Percentiles rank a stretch among this genome's conserved stretches.
Evolutionary conservation across 2,113 vertebrate genomes (phyloP).

Genomic region (Perca flavescens): DNA sequence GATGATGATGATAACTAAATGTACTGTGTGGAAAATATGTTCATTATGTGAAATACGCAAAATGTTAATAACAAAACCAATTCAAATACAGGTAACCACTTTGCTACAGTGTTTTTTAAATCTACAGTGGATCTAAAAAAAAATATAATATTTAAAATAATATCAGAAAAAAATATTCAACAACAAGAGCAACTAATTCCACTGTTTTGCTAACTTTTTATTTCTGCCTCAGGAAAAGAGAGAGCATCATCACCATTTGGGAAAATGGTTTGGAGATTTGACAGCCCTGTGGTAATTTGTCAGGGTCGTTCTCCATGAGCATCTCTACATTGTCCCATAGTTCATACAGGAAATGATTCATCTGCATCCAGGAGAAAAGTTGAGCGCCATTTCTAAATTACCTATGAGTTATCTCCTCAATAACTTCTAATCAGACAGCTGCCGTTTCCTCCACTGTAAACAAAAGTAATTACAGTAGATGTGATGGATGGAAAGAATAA

Average conservation of each 20-base stretch:
- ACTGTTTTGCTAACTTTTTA: slow-evolving; percentile 48
- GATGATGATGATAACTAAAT: neutral
- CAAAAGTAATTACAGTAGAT: slow-evolving; percentile 85
- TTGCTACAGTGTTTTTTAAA: slow-evolving; percentile 6
- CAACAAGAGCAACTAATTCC: slow-evolving; percentile 49
- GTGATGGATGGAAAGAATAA: slow-evolving; percentile 81
- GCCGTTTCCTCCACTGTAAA: slow-evolving; percentile 82
- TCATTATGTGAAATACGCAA: neutral
- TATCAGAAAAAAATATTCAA: slow-evolving; percentile 17
- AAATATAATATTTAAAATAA: slow-evolving; percentile 35
- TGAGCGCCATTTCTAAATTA: slow-evolving; percentile 74
- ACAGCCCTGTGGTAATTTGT: slow-evolving; percentile 67
- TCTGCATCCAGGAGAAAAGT: slow-evolving; percentile 75
- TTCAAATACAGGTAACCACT: neutral
- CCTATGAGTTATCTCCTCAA: slow-evolving; percentile 81
- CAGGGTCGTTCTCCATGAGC: slow-evolving; percentile 65
- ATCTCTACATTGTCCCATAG: slow-evolving; percentile 44
- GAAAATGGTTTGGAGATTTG: slow-evolving; percentile 60
- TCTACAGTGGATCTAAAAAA: neutral
- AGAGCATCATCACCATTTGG: slow-evolving; percentile 33
- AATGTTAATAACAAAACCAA: neutral
- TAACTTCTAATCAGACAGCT: slow-evolving; percentile 83
- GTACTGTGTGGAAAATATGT: neutral
- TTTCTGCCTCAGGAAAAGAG: slow-evolving; percentile 46
- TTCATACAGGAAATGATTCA: slow-evolving; percentile 75